Evolutionary conservation across 2,888 invertebrate species (phyloP), one percentile per base, ranked within the genome.

Genomic region (Drosophila nigritarsus): DNA sequence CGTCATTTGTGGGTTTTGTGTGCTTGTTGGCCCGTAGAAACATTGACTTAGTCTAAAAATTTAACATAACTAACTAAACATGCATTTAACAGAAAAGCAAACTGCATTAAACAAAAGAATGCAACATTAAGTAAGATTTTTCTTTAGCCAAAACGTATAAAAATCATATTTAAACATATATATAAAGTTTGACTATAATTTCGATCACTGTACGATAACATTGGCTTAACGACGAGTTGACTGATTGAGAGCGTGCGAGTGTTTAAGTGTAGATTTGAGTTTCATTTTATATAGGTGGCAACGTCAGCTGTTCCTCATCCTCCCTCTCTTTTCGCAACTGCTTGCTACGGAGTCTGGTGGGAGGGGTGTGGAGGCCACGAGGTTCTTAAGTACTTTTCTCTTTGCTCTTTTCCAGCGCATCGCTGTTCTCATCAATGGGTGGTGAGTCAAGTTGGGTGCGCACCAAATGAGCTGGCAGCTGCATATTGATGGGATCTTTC

Each of bases 401-500:
- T 66, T 75, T 75, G 34, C 56, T 55, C 34, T 65, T 77, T 1
- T 51, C 65, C 34, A 34, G 18, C 59, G 54, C 50, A 30, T 49
- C 59, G 54, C 18, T 13, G 29, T 1, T 50, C 49, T 73, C 72
- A 29, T 64, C 73, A 38, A 60, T 71, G 7, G 87, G 89, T 30
- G 87, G 89, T 34, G 81, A 78, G 34, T 73, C 64, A 65, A 88
- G 67, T 75, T 91, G 91, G 40, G 90, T 80, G 67, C 91, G 91
- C 65, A 91, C 88, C 72, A 92, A 63, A 76, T 91, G 89, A 32
- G 93, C 88, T 34, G 95, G 95, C 77, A 95, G 92, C 91, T 95
- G 95, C 83, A 96, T 94, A 78, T 95, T 95, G 18, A 96, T 93
- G 0, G 97, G 97, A 93, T 97, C 97, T 50, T 96, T 94, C 27